Percentiles rank a stretch among this genome's conserved stretches.
Conservation (phyloP, 53 echinoderm and acorn worm species). For the Luidia sarsii region DNA sequence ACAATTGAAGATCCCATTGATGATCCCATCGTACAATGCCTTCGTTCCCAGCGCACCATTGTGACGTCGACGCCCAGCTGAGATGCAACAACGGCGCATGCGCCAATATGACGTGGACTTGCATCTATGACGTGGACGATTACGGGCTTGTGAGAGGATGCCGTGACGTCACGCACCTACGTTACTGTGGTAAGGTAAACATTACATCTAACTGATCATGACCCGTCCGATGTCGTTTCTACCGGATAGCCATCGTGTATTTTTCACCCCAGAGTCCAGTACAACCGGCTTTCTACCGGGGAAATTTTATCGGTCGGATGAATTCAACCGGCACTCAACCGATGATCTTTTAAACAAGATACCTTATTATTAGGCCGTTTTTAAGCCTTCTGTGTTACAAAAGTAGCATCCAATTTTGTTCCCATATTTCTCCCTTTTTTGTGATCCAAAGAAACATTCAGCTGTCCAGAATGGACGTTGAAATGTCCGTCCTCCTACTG, state of each 20-base stretch:
- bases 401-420: no score
- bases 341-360: no score
- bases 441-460: slow-evolving; percentile 47
- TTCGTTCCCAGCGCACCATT: not conserved
- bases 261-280: no score
- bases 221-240: no score
- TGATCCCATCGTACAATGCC: no score
- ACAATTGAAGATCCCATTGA: no score
- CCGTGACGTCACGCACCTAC: slow-evolving; percentile 83
- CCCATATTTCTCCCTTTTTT: not conserved
- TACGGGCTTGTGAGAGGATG: slow-evolving; percentile 72
- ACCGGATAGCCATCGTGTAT: no score
- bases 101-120: slow-evolving; percentile 30
- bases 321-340: no score
- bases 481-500: slow-evolving; percentile 84
- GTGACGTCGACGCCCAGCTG: slow-evolving; percentile 9
- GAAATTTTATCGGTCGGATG: no score
- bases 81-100: slow-evolving; percentile 62
- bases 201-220: not conserved
- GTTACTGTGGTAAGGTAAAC: slow-evolving; percentile 71
- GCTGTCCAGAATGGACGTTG: slow-evolving; percentile 63
- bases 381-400: no score
- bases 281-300: no score
- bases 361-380: no score
- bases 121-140: slow-evolving; percentile 74